Base-by-base conservation (phyloP, 2,888 invertebrate species). In the Balanococcus diminutus region DNA sequence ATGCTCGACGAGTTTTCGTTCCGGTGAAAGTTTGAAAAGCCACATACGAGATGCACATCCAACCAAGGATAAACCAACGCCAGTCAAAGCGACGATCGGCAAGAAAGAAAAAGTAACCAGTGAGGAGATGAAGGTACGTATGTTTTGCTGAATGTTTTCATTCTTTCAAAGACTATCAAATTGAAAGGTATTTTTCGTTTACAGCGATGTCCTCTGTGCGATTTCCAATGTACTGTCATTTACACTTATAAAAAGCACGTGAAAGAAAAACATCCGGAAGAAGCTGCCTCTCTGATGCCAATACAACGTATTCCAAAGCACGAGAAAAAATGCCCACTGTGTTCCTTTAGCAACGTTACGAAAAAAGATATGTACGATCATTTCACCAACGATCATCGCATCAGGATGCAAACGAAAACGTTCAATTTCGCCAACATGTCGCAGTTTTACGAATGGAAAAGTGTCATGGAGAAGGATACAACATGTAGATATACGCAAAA, bases 361-460 rank as follows among this genome's bases (percentile, higher is more conserved):
- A 75, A 75, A 32, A 32, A 75, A 32, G 75, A 75, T 16, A 75
- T 75, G 1, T 2, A 16, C 75, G n/a, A 75, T 32, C 75, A 75
- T n/a, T 75, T 75, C 32, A 32, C 32, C 32, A 32, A 75, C 31
- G 75, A 75, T 75, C 75, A 75, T 75, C 31, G n/a, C 1, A 75
- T 75, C 9, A 75, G 32, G 8, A 16, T 75, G 4, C 75, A 75
- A 75, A 75, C 22, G 9, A 75, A 75, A 75, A 8, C n/a, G 2
- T 75, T 75, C 32, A 75, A 75, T 75, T 75, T 75, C 14, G 6
- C 31, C 6, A 31, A 28, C 25, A 8, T 75, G 6, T 1, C 75
- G 2, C 75, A 75, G 16, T 75, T 75, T n/a, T n/a, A 6, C 32
- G 75, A 75, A 32, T 75, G 75, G 75, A 75, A 75, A 75, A 75